A percentile compares a stretch with the other conserved stretches of the same genome.
These are phyloP conservation scores for Wasmannia auropunctata DNA, from an alignment of 1,140 invertebrate species.

Conservation along the genomic window DNA sequence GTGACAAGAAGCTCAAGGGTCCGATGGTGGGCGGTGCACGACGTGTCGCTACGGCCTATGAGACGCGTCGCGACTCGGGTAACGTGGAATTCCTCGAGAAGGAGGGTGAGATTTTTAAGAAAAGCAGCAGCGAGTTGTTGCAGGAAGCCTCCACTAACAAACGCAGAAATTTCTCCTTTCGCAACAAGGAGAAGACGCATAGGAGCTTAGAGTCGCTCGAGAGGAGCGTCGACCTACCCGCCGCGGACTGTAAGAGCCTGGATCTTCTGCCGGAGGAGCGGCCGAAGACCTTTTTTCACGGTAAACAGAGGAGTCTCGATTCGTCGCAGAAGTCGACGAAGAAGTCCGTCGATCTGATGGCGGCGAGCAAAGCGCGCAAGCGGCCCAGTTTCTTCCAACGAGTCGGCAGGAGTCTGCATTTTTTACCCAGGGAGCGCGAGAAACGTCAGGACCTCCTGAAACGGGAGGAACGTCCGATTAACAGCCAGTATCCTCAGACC, in stretches of 20 bases:
- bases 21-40: background rate
- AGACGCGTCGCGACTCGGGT: slow-evolving; percentile 63
- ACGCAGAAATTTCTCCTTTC: slow-evolving; percentile 70
- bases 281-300: slow-evolving; percentile 64
- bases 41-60: slow-evolving; percentile 21
- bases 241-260: slow-evolving; percentile 72
- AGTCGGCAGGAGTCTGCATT: slow-evolving; percentile 76
- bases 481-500: slow-evolving; percentile 59
- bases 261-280: slow-evolving; percentile 70
- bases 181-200: slow-evolving; percentile 71
- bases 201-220: slow-evolving; percentile 77
- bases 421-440: slow-evolving; percentile 75
- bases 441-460: slow-evolving; percentile 62
- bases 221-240: slow-evolving; percentile 58
- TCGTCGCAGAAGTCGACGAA: slow-evolving; percentile 67
- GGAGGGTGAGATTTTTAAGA: slow-evolving; percentile 78
- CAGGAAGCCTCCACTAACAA: slow-evolving; percentile 58
- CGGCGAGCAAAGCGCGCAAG: slow-evolving; percentile 68
- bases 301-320: slow-evolving; percentile 74
- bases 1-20: slow-evolving; percentile 30
- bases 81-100: slow-evolving; percentile 76
- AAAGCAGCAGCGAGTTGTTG: slow-evolving; percentile 72
- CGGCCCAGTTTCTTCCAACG: slow-evolving; percentile 74
- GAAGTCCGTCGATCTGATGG: slow-evolving; percentile 63
- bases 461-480: slow-evolving; percentile 50